A percentile compares a stretch with the other conserved stretches of the same genome.
Conservation (phyloP, 2,888 invertebrate species). For the Lasioglossum pauxillum region DNA sequence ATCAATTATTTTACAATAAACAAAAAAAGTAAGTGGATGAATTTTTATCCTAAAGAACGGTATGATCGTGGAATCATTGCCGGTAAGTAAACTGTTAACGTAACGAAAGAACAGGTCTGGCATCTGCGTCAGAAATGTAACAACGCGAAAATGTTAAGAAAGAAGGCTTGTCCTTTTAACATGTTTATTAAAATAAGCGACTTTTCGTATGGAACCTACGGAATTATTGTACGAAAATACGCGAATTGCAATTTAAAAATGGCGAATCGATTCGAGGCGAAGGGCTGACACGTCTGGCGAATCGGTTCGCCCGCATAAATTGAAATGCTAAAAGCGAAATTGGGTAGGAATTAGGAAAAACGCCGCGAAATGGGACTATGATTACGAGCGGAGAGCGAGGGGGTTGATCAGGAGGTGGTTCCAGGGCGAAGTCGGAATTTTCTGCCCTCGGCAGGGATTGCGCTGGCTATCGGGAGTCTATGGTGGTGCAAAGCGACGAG, state of each 20-base stretch:
- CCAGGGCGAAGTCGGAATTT: constrained; percentile 62
- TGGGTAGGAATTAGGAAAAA: constrained; percentile 82
- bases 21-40: too few relatives aligned
- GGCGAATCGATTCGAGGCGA: background rate
- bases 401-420: constrained; percentile 48
- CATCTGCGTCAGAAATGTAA: too few relatives aligned
- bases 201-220: background rate
- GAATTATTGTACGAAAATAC: background rate
- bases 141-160: background rate
- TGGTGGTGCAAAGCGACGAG: constrained; percentile 56
- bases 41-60: too few relatives aligned
- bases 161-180: background rate
- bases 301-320: constrained; percentile 80
- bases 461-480: constrained; percentile 63
- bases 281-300: constrained; percentile 70
- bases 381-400: constrained; percentile 63
- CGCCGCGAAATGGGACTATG: constrained; percentile 76
- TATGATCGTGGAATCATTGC: too few relatives aligned
- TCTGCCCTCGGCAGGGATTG: constrained; percentile 48
- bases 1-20: too few relatives aligned
- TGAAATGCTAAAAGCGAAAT: constrained; percentile 83
- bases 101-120: too few relatives aligned
- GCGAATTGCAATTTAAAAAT: background rate
- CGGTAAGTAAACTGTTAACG: too few relatives aligned
- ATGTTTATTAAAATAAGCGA: background rate